These are phyloP conservation scores for Laodelphax striatellus DNA, from an alignment of 1,140 invertebrate genomes.

Conservation along the genomic window DNA sequence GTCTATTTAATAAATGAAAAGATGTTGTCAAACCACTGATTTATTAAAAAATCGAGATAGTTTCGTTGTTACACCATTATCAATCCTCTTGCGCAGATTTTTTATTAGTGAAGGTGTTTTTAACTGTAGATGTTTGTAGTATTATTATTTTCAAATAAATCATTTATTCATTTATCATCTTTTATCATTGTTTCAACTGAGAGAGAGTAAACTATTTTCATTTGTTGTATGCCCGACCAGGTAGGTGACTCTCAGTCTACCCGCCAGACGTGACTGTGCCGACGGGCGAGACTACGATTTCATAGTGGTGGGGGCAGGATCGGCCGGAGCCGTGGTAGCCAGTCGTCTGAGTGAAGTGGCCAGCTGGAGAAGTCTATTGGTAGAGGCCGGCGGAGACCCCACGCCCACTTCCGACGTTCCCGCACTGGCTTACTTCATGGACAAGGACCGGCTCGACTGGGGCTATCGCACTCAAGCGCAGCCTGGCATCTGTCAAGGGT, in stretches of 20 bases:
- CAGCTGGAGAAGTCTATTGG: conserved; percentile 44
- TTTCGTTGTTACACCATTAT: no score
- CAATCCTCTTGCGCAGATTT: no score
- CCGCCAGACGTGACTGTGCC: not conserved
- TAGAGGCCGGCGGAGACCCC: conserved; percentile 63
- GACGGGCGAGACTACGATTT: conserved; percentile 34
- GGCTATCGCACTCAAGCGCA: conserved; percentile 40
- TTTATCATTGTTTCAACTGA: no score
- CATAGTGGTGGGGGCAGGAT: conserved; percentile 45
- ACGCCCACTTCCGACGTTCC: conserved; percentile 37
- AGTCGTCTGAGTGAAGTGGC: conserved; percentile 42
- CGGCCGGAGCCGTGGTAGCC: conserved; percentile 52
- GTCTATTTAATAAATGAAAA: no score
- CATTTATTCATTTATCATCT: no score
- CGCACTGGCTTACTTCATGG: conserved; percentile 27
- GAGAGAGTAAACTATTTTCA: no score
- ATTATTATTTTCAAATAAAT: no score
- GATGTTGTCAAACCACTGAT: no score
- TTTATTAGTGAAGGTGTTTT: no score
- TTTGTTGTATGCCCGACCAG: no score
- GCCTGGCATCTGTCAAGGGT: conserved; percentile 32
- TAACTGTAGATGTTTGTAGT: no score
- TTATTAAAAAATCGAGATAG: no score
- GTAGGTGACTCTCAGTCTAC: not conserved
- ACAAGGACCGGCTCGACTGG: conserved; percentile 43